Conservation (phyloP, 64 coral and sea anemone species). For the Cladopsammia gracilis region DNA sequence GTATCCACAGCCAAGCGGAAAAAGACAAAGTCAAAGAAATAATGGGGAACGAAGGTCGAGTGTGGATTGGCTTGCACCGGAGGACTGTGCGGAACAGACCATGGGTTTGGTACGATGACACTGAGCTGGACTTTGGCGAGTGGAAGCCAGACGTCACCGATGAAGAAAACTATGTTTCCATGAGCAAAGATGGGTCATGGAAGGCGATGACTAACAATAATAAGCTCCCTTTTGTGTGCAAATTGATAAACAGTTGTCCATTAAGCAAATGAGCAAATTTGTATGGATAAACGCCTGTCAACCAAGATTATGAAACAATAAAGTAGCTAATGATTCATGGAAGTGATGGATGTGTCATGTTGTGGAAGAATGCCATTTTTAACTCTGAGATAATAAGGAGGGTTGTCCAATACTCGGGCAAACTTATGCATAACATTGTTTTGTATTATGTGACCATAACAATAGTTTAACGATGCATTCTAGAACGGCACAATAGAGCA, state of each 20-base stretch:
- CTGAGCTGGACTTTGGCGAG: not conserved
- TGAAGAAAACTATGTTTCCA: not conserved
- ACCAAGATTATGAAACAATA: no score
- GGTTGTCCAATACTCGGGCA: no score
- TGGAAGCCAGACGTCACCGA: conserved; percentile 5
- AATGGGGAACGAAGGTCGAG: not conserved
- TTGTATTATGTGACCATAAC: no score
- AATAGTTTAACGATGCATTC: no score
- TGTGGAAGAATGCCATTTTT: no score
- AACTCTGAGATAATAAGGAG: no score
- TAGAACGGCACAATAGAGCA: no score
- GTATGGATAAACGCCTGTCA: no score
- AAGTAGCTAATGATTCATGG: no score
- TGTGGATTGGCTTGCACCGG: conserved; percentile 4
- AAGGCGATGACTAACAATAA: not conserved
- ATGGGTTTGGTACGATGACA: not conserved
- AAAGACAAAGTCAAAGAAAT: not conserved
- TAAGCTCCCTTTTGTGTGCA: conserved; percentile 13
- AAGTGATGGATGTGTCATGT: no score
- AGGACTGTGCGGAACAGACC: conserved; percentile 12
- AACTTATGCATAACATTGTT: no score
- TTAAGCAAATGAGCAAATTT: no score
- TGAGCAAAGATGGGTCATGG: not conserved
- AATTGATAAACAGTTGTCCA: not conserved
- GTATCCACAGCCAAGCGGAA: conserved; percentile 1